Base-by-base conservation (phyloP, 2,888 invertebrate genomes). In the Temnothorax ravouxi region DNA sequence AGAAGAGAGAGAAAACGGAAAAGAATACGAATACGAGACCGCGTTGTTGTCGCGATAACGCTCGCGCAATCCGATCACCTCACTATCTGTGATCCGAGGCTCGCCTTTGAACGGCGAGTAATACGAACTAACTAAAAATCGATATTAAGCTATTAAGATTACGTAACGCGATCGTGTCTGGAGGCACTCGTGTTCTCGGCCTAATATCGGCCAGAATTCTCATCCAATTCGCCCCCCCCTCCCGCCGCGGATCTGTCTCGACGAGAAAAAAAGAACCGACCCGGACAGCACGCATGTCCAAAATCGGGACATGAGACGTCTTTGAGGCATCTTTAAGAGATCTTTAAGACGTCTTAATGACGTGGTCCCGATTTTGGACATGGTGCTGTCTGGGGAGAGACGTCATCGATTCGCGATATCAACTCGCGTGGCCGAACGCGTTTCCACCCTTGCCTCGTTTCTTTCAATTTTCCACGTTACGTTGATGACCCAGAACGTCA, bases 11-110 rank as follows among this genome's bases (percentile, higher is more conserved):
- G 15, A 66, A 72, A 61, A 72, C 69, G 69, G 74, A 84, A 87
- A 86, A 84, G 85, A 72, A 86, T 87, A 87, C 54, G 85, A 72
- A 86, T 88, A 87, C 54, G 88, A 69, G 67, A 66, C 79, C 79
- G 79, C 79, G 71, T 80, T 80, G 71, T 80, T 87, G 87, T 84
- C 89, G 91, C 92, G 91, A 89, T 91, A 91, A 90, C 87, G 92
- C 91, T 93, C 91, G 92, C 93, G 93, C 92, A 93, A 94, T 94
- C 92, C 90, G 95, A 94, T 95, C 95, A 95, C 94, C 93, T 92
- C 92, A 93, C 94, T 93, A 93, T 93, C 95, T 94, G 95, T 95
- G 95, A 95, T 95, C 94, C 90, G 91, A 94, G 90, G 91, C 93
- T 93, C 93, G 92, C 88, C 93, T 84, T 69, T 72, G 72, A 56